Evolutionary conservation across 2,113 vertebrate species (phyloP).

Genomic region (Ellobius talpinus): DNA sequence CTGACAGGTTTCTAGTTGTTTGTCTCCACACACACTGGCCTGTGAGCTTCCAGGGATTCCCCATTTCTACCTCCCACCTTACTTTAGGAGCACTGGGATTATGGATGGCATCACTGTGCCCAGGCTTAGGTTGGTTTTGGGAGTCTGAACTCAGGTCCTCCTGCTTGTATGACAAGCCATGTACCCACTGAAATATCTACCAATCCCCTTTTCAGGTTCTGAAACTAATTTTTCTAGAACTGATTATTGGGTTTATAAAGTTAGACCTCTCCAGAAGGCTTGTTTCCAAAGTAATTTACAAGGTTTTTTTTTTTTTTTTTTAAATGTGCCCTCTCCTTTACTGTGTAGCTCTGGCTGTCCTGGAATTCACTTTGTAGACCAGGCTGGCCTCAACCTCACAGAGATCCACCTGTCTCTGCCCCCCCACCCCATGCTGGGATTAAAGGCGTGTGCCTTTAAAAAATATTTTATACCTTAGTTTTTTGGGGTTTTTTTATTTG

Average conservation of each 20-base stretch:
- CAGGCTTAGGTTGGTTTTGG: background rate
- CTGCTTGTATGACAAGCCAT: background rate
- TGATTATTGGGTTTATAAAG: background rate
- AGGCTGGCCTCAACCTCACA: background rate
- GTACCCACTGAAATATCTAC: background rate
- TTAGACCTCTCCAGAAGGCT: background rate
- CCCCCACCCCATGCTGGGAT: background rate
- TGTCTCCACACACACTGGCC: background rate
- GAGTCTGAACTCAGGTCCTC: background rate
- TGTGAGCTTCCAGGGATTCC: background rate
- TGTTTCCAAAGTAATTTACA: slow-evolving; percentile 11
- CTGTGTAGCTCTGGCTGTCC: background rate
- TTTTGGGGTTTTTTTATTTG: too few species aligned
- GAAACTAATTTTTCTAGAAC: background rate
- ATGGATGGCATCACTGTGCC: background rate
- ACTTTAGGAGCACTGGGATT: background rate
- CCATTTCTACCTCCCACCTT: background rate
- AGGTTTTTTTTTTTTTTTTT: too few species aligned
- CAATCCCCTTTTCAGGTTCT: background rate
- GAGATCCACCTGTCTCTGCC: background rate
- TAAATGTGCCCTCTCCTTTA: too few species aligned
- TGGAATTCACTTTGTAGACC: background rate
- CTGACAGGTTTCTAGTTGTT: background rate
- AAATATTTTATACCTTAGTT: background rate
- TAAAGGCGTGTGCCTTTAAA: background rate